A percentile compares a stretch with the other conserved stretches of the same genome.
These are phyloP conservation scores for Tyria jacobaeae DNA, from an alignment of 2,888 invertebrate species.

Conservation along the genomic window DNA sequence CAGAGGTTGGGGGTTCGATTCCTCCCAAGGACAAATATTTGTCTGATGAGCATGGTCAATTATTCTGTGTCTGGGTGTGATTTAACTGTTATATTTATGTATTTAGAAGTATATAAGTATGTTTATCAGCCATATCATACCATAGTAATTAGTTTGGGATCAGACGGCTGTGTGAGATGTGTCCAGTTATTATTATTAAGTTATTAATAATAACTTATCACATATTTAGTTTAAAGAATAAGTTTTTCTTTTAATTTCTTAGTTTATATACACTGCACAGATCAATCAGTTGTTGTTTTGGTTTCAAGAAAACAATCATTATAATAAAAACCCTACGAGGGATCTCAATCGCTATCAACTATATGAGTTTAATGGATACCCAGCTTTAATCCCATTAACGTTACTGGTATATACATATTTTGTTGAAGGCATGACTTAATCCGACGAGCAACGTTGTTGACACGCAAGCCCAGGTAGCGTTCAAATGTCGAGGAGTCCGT, in stretches of 20 bases:
- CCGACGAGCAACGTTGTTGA: slow-evolving; percentile 67
- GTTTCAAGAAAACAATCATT: slow-evolving; percentile 41
- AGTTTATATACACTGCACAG: neutral
- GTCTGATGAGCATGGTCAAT: too few relatives aligned
- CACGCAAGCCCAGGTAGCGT: slow-evolving; percentile 71
- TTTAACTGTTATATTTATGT: too few relatives aligned
- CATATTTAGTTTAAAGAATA: neutral
- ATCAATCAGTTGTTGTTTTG: slow-evolving; percentile 35
- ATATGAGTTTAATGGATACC: slow-evolving; percentile 70
- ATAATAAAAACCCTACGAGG: slow-evolving; percentile 54
- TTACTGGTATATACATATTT: slow-evolving; percentile 66
- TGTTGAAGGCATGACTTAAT: slow-evolving; percentile 75
- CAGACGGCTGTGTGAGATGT: too few relatives aligned
- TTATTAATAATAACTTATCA: neutral
- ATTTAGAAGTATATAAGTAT: too few relatives aligned
- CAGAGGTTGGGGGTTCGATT: too few relatives aligned
- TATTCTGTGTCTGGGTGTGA: too few relatives aligned
- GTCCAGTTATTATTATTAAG: too few relatives aligned
- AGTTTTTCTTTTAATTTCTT: neutral
- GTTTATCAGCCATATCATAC: too few relatives aligned
- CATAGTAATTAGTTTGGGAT: too few relatives aligned
- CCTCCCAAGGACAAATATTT: too few relatives aligned
- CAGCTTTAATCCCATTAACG: slow-evolving; percentile 74
- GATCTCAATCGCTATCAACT: slow-evolving; percentile 73
- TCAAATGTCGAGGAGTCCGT: slow-evolving; percentile 47